Evolutionary conservation across 2,888 invertebrate species (phyloP).

Genomic region (Dasysyrphus albostriatus): DNA sequence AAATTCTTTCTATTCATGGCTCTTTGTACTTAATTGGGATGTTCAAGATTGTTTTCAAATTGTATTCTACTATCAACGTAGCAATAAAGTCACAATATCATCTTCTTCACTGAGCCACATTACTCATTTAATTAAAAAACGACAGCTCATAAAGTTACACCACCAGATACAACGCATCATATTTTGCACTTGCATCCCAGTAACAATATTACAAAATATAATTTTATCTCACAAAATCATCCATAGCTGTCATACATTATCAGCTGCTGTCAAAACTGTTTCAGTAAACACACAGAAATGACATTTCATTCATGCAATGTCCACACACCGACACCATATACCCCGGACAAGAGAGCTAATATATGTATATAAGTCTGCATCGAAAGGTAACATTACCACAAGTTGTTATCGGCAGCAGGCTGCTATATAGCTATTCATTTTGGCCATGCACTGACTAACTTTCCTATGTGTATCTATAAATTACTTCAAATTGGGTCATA

Average conservation of each 20-base stretch:
- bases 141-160: background rate
- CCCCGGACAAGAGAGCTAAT: background rate
- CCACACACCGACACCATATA: background rate
- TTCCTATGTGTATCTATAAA: slow-evolving; percentile 38
- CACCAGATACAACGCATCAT: background rate
- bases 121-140: background rate
- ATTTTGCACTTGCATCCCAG: background rate
- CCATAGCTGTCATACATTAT: slow-evolving; percentile 1
- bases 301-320: background rate
- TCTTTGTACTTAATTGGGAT: background rate
- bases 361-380: no score
- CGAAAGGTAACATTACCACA: slow-evolving; percentile 26
- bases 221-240: slow-evolving; percentile 5
- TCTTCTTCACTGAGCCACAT: background rate
- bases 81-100: background rate
- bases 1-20: no score
- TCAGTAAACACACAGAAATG: slow-evolving; percentile 8
- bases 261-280: slow-evolving; percentile 25
- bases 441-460: slow-evolving; percentile 3
- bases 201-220: background rate
- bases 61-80: background rate
- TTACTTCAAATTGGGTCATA: slow-evolving; percentile 62
- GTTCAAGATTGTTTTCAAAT: background rate
- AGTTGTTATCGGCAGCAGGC: slow-evolving; percentile 10
- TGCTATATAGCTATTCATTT: background rate